Evolutionary conservation across 1,140 invertebrate genomes (phyloP), one percentile per base, ranked within the genome.

Genomic region (Zeugodacus cucurbitae): DNA sequence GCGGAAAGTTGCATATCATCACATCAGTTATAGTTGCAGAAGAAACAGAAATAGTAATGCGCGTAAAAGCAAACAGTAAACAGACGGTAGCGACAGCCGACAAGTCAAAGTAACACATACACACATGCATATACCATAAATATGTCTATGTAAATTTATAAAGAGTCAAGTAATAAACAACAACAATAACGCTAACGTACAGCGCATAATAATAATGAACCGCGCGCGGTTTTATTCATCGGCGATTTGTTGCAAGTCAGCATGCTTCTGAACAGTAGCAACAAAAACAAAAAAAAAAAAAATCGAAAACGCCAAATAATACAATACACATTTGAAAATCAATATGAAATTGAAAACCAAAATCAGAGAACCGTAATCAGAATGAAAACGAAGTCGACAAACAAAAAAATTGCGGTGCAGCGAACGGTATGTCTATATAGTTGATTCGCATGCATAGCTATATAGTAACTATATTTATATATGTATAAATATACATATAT

Each of bases 241-340:
- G 29, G 62, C 34, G 20, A 59, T 70, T 37, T 91, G 90, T 89
- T 92, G 91, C 91, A 92, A 92, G 91, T 92, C 91, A 92, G 91
- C 67, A 22, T 26, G 85, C 29, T 86, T 57, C 57, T 29, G 29
- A 86, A 86, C 85, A 58, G 85, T 59, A 86, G 85, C 85, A 54
- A 58, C 37, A 58, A 22, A 86, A 58, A 22, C 22, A 11, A 86
- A 58, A 86, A 59, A n/a, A n/a, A n/a, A 58, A 59, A 58, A 22
- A 86, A 58, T 34, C 22, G 5, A 86, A 58, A 86, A 59, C 74
- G 26, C 37, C 29, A 29, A 82, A 48, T 6, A 26, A 34, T 70
- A 29, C 14, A 48, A 82, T 48, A 48, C 2, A 41, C 48, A 26
- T 11, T 82, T 26, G n/a, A 29, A 44, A 82, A 44, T 26, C 44